Evolutionary conservation across 2,113 vertebrate species (phyloP).

Genomic region (Callionymus lyra): DNA sequence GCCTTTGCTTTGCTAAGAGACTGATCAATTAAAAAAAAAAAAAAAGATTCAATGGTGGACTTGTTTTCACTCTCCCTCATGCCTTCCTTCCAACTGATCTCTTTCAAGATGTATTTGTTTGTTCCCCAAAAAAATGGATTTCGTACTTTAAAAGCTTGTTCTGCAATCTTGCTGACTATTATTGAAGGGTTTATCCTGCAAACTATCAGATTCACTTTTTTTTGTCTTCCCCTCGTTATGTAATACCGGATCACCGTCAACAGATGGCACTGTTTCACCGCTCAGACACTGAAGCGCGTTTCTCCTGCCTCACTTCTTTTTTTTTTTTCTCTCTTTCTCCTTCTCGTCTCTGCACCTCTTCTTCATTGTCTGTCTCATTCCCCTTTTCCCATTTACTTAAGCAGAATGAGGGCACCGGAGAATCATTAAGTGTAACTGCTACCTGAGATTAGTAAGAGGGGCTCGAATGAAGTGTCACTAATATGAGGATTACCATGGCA

Average conservation of each 20-base stretch:
- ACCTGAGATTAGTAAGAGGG: slow-evolving; percentile 67
- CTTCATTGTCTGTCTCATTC: slow-evolving; percentile 55
- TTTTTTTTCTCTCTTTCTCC: neutral
- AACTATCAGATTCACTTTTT: slow-evolving; percentile 2
- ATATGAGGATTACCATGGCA: slow-evolving; percentile 72
- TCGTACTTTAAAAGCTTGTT: slow-evolving; percentile 26
- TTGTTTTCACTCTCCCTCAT: slow-evolving; percentile 49
- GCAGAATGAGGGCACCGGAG: slow-evolving; percentile 59
- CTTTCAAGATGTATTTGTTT: too few species aligned
- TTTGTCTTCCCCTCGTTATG: slow-evolving; percentile 9
- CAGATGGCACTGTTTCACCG: slow-evolving; percentile 72
- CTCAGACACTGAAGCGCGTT: slow-evolving; percentile 15
- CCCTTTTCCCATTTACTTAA: slow-evolving; percentile 59
- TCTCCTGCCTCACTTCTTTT: slow-evolving; percentile 4
- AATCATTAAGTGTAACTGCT: slow-evolving; percentile 71
- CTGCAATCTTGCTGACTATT: slow-evolving; percentile 4
- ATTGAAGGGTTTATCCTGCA: slow-evolving; percentile 9
- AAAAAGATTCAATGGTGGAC: slow-evolving; percentile 52
- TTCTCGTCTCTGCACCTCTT: slow-evolving; percentile 13
- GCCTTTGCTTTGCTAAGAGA: slow-evolving; percentile 53
- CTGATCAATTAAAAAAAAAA: slow-evolving; percentile 63
- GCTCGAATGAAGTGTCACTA: slow-evolving; percentile 72
- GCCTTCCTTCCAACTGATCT: slow-evolving; percentile 18
- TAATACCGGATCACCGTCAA: slow-evolving; percentile 39
- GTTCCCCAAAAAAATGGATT: too few species aligned